Conservation (phyloP, 1,140 invertebrate genomes). For the Diabrotica undecimpunctata region DNA sequence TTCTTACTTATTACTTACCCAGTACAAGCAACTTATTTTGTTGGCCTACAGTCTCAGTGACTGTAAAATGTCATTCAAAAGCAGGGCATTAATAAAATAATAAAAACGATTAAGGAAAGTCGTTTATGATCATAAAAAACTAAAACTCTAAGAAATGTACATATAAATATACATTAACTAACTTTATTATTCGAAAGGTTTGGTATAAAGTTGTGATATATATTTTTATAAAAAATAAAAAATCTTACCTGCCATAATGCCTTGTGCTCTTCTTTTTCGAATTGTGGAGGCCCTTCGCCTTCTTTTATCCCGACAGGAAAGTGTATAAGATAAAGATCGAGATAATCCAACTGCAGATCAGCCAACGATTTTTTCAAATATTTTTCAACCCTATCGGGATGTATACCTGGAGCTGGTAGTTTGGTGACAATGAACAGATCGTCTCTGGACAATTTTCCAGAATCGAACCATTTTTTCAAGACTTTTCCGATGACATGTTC, state of each 20-base stretch:
- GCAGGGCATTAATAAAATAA: too few species aligned
- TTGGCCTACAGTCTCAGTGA: too few species aligned
- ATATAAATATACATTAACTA: too few species aligned
- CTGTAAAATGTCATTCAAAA: too few species aligned
- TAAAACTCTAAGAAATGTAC: too few species aligned
- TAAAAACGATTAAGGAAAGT: too few species aligned
- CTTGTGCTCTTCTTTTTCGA: not conserved
- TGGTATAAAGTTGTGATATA: too few species aligned
- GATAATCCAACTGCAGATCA: conserved; percentile 68
- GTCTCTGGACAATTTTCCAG: conserved; percentile 63
- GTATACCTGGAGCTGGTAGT: conserved; percentile 52
- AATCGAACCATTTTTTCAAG: conserved; percentile 67
- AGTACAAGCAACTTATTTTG: too few species aligned
- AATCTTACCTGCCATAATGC: not conserved
- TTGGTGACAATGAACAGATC: conserved; percentile 82
- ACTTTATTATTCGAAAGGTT: too few species aligned
- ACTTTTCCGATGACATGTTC: conserved; percentile 73
- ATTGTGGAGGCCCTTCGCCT: conserved; percentile 34
- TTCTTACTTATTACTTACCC: too few species aligned
- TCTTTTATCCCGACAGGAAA: conserved; percentile 66
- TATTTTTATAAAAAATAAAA: too few species aligned
- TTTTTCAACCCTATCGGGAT: conserved; percentile 51
- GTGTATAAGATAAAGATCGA: conserved; percentile 82
- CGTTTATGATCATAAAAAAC: too few species aligned
- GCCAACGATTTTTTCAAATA: conserved; percentile 65